phyloP scores from a whole-genome alignment of 2,113 vertebrate species.

The Austrofundulus limnaeus region DNA sequence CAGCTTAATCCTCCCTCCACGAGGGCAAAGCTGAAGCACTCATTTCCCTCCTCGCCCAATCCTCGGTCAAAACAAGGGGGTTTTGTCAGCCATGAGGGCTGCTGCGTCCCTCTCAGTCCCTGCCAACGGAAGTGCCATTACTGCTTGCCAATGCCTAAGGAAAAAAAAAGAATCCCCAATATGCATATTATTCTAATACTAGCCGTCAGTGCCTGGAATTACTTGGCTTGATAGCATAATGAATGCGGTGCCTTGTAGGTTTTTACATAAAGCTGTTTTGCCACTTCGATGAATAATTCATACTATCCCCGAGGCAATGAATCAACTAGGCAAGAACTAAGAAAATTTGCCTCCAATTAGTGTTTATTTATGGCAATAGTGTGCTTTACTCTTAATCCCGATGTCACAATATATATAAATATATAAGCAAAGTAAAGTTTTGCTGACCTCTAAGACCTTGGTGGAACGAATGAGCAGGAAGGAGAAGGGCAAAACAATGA shows the following conservation, averaged over 20 bases:
- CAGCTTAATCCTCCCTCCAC: constrained; percentile 59
- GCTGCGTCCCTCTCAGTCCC: constrained; percentile 70
- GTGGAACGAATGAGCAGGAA: constrained; percentile 28
- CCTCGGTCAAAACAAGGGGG: constrained; percentile 70
- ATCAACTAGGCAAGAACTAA: constrained; percentile 91
- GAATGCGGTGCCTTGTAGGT: constrained; percentile 85
- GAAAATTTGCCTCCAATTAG: constrained; percentile 94
- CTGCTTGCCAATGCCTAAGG: constrained; percentile 75
- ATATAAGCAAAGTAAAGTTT: constrained; percentile 55
- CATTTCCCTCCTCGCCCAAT: constrained; percentile 41
- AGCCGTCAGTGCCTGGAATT: constrained; percentile 83
- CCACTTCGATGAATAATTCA: constrained; percentile 92
- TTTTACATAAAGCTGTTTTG: constrained; percentile 87
- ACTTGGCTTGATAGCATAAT: constrained; percentile 85
- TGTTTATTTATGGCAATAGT: constrained; percentile 87
- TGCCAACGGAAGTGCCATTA: constrained; percentile 77
- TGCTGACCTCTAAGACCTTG: constrained; percentile 58
- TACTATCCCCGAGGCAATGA: constrained; percentile 89
- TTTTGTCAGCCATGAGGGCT: constrained; percentile 70
- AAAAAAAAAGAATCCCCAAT: constrained; percentile 72
- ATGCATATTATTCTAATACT: constrained; percentile 88
- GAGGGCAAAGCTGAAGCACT: constrained; percentile 56
- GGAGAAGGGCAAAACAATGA: constrained; percentile 9
- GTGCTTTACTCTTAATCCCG: constrained; percentile 53
- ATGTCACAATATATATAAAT: constrained; percentile 27